Evolutionary conservation across 2,888 invertebrate genomes (phyloP), one percentile per base, ranked within the genome.

Genomic region (Rhogogaster chlorosoma): DNA sequence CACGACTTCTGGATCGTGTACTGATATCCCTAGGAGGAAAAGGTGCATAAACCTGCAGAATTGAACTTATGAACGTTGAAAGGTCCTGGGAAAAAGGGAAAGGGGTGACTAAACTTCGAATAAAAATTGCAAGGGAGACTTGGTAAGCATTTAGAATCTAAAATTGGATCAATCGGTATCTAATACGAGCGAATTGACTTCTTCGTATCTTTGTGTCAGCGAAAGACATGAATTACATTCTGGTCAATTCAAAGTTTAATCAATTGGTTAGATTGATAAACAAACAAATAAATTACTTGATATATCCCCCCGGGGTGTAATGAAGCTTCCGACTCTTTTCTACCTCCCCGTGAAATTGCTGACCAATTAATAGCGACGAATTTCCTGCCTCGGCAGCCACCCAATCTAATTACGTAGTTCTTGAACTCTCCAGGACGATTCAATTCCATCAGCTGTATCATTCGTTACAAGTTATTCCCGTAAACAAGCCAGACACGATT

Each of bases 231-330:
- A 7, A 53, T 53, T 12, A 61, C 26, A 26, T 22, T 26, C 26
- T 9, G 3, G 61, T 9, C 9, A 61, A 61, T 61, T 61, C 26
- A 26, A 73, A 73, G 22, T 42, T 18, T 73, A 38, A 73, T 73
- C 42, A 12, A 42, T 38, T 1, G 22, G n/a, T 15, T n/a, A 42
- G 10, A 73, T 73, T 42, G 42, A 22, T 42, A 42, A 38, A 73
- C 38, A 22, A 73, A 73, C 36, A 73, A 73, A 73, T 36, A 73
- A 73, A 73, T 38, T 42, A 12, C 71, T 42, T 22, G 71, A 22
- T n/a, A 36, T 9, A 38, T 70, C 36, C 70, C 70, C 61, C 61
- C 12, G 32, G 67, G 67, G 67, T 10, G 67, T 67, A 67, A 67
- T 67, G 32, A 67, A 73, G 38, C 42, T 38, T 18, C 10, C 7